Evolutionary conservation across 2,888 invertebrate genomes (phyloP), one percentile per base, ranked within the genome.

Genomic region (Parapristionchus giblindavisi): DNA sequence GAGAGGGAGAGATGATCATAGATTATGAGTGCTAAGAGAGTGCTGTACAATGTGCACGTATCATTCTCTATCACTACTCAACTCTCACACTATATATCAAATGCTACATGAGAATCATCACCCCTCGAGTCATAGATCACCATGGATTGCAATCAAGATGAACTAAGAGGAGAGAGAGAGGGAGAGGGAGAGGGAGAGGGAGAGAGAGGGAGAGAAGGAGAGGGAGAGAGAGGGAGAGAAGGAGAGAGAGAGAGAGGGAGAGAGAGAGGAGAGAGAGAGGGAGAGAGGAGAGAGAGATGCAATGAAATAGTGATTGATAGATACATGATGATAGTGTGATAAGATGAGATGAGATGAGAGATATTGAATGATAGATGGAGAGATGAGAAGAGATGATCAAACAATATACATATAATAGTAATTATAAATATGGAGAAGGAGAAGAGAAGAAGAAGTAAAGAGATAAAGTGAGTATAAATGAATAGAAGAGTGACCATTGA

Each of bases 1-100:
- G 58, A 29, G 17, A 29, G 58, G 32, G 17, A 32, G 58, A 43
- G 43, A 5, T 6, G 27, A 21, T 32, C 27, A 32, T 21, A 32
- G 3, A 27, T 21, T 29, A 3, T 14, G 58, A 6, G 58, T 11
- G 14, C 32, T 21, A 27, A 24, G 24, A 56, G 56, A 24, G 56
- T 14, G 24, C n/a, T 14, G 11, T 24, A 56, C 21, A 56, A 21
- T 56, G 29, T 11, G 24, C 24, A 56, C 24, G 56, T 21, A n/a
- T n/a, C n/a, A n/a, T n/a, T 8, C 27, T 54, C 54, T 21, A 54
- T n/a, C 24, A 54, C 54, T 54, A 54, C n/a, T 54, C 24, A n/a
- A 8, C 27, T 54, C 54, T 54, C 54, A n/a, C 54, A 54, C 54
- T 8, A 54, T 54, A 11, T 54, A 54, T 54, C 54, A 54, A n/a